Percentiles rank a stretch among this genome's conserved stretches.
Evolutionary conservation across 2,113 vertebrate species (phyloP).

Genomic region (Morone saxatilis): DNA sequence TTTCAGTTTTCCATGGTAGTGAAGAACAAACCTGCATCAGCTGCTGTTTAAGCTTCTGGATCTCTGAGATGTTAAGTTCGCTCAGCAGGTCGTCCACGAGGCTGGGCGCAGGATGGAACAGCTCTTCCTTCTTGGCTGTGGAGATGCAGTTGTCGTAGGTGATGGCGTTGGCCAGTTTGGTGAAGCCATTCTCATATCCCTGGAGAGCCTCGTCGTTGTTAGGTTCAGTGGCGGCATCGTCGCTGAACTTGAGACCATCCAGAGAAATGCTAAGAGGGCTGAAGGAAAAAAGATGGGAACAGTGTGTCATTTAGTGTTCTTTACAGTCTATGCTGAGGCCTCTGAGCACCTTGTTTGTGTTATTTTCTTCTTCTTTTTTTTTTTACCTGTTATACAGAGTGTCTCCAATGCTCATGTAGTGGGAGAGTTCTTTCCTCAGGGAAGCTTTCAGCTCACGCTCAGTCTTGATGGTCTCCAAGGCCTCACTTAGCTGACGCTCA

Average conservation of each 20-base stretch:
- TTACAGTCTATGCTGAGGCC: not conserved
- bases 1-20: not conserved
- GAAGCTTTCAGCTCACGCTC: constrained; percentile 97
- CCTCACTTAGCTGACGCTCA: constrained; percentile 94
- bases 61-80: constrained; percentile 98
- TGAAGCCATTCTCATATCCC: constrained; percentile 90
- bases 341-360: not conserved
- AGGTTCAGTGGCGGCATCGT: constrained; percentile 87
- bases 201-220: constrained; percentile 94
- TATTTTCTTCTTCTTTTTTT: not conserved
- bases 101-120: constrained; percentile 90
- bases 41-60: constrained; percentile 99
- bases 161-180: constrained; percentile 85
- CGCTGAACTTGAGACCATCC: constrained; percentile 94
- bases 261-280: constrained; percentile 93
- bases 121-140: constrained; percentile 87
- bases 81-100: constrained; percentile 97
- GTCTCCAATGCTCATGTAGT: constrained; percentile 98
- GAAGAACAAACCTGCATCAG: constrained; percentile 90
- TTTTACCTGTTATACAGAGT: constrained; percentile 82
- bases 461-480: constrained; percentile 95
- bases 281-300: not conserved
- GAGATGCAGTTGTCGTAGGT: constrained; percentile 87
- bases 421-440: constrained; percentile 95
- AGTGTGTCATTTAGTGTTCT: not conserved